A percentile compares a stretch with the other conserved stretches of the same genome.
These are phyloP conservation scores for Lucilia cuprina DNA, from an alignment of 1,140 invertebrate genomes.

Conservation along the genomic window DNA sequence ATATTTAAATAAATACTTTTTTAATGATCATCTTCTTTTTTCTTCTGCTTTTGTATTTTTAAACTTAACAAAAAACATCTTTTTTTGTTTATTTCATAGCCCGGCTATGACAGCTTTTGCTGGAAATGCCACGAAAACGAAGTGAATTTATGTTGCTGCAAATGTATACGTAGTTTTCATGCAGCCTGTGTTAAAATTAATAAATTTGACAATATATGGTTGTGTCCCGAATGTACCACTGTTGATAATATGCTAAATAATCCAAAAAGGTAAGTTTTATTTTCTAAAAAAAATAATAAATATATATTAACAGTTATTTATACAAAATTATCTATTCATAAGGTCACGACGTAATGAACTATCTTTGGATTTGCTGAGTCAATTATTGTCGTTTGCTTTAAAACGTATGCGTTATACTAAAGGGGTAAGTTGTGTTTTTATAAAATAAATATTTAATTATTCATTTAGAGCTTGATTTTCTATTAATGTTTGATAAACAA, in stretches of 20 bases:
- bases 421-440: constrained; percentile 54
- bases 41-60: no score
- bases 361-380: constrained; percentile 54
- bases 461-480: background rate
- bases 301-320: background rate
- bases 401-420: constrained; percentile 56
- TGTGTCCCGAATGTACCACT: constrained; percentile 85
- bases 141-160: constrained; percentile 72
- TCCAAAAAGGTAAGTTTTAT: constrained; percentile 67
- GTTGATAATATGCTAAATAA: constrained; percentile 78
- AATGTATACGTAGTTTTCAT: constrained; percentile 88
- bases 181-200: constrained; percentile 73
- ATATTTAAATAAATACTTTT: no score
- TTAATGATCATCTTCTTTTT: no score
- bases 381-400: constrained; percentile 52
- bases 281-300: no score
- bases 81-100: constrained; percentile 39
- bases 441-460: no score
- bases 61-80: no score
- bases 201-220: constrained; percentile 71
- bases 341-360: constrained; percentile 52
- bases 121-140: constrained; percentile 83
- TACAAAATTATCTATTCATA: background rate
- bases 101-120: constrained; percentile 78
- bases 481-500: no score